Conservation (phyloP, 2,888 invertebrate genomes). For the Phortica magna region DNA sequence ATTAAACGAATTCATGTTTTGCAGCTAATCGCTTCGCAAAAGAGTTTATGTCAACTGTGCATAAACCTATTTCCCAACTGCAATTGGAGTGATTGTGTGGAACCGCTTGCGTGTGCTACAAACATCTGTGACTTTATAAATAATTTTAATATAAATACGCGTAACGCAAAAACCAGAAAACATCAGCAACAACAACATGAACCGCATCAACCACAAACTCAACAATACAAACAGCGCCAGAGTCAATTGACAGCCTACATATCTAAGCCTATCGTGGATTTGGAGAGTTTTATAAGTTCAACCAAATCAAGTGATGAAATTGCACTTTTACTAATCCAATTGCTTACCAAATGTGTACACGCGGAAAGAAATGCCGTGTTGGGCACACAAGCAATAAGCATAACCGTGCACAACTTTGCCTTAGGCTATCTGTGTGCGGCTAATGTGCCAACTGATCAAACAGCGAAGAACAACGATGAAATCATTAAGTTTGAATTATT, state of each 20-base stretch:
- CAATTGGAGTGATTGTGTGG: slow-evolving; percentile 69
- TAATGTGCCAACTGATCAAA: slow-evolving; percentile 50
- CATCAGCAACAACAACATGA: slow-evolving; percentile 38
- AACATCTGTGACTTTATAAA: slow-evolving; percentile 65
- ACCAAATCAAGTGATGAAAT: slow-evolving; percentile 73
- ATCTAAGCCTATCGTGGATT: slow-evolving; percentile 40
- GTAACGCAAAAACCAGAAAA: slow-evolving; percentile 46
- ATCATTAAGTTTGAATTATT: slow-evolving; percentile 73
- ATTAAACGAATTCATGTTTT: slow-evolving; percentile 8
- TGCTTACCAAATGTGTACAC: slow-evolving; percentile 71
- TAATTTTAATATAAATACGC: slow-evolving; percentile 65
- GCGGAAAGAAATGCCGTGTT: slow-evolving; percentile 63
- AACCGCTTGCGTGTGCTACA: slow-evolving; percentile 51
- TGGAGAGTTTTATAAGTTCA: slow-evolving; percentile 54
- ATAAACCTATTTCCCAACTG: slow-evolving; percentile 77
- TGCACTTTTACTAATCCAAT: slow-evolving; percentile 71
- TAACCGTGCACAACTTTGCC: slow-evolving; percentile 73
- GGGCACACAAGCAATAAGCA: slow-evolving; percentile 65
- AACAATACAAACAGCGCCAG: slow-evolving; percentile 2
- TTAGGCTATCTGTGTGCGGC: slow-evolving; percentile 66
- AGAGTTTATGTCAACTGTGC: slow-evolving; percentile 73
- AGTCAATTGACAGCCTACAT: slow-evolving; percentile 39
- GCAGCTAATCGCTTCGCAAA: slow-evolving; percentile 75
- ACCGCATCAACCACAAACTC: slow-evolving; percentile 30
- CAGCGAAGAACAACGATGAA: slow-evolving; percentile 61